Conservation (phyloP, 37 sponge, comb jelly and placozoan species). For the Bolinopsis microptera region DNA sequence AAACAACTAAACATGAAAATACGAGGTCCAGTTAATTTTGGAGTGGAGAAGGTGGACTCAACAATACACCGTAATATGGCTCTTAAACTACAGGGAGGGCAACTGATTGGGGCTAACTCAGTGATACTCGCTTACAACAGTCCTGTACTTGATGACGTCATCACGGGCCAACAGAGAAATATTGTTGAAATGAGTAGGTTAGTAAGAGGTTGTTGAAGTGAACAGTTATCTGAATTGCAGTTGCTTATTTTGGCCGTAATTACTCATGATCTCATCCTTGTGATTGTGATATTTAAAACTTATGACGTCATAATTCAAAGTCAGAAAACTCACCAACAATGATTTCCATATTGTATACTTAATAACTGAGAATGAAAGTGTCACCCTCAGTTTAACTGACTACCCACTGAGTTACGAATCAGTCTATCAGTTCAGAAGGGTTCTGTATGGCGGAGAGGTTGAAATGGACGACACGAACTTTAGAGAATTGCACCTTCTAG, state of each 20-base stretch:
- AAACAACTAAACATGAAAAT: not conserved
- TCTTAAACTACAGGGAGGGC: not conserved
- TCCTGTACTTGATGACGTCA: slow-evolving; percentile 8
- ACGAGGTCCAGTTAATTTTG: not conserved
- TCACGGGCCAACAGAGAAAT: not conserved
- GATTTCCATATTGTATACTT: too few relatives aligned
- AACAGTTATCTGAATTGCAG: too few relatives aligned
- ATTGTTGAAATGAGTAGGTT: not conserved
- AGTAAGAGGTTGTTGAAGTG: too few relatives aligned
- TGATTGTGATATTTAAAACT: too few relatives aligned
- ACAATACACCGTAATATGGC: not conserved
- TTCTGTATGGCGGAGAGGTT: not conserved
- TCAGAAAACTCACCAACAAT: too few relatives aligned
- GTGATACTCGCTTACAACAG: not conserved
- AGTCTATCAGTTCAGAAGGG: not conserved
- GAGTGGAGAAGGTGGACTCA: not conserved
- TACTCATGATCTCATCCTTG: too few relatives aligned
- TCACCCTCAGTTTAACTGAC: not conserved
- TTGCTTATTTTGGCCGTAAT: too few relatives aligned
- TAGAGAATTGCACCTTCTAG: not conserved
- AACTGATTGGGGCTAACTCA: not conserved
- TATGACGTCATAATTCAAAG: too few relatives aligned
- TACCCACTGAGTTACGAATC: not conserved
- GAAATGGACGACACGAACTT: not conserved
- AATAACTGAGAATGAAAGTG: too few relatives aligned